A percentile compares a stretch with the other conserved stretches of the same genome.
Evolutionary conservation across 2,113 vertebrate species (phyloP).

Genomic region (human (Homo sapiens)): DNA sequence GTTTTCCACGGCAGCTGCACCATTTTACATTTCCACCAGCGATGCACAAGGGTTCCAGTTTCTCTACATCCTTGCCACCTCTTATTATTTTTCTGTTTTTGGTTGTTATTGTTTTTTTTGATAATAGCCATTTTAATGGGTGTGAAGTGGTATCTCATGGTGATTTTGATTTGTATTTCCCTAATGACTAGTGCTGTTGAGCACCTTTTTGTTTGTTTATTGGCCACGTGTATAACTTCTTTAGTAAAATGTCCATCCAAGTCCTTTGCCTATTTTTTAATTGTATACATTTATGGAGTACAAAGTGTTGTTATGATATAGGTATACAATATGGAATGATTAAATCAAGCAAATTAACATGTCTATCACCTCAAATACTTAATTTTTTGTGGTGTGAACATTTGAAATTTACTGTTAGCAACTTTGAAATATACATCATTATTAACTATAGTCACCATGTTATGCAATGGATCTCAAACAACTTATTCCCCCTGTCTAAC

Average conservation of each 20-base stretch:
- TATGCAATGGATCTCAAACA: neutral
- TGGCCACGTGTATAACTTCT: neutral
- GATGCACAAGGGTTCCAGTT: neutral
- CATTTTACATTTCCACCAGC: neutral
- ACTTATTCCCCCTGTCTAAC: neutral
- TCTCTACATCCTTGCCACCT: neutral
- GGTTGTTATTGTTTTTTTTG: too few species aligned
- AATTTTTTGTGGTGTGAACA: neutral
- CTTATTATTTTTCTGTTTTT: neutral
- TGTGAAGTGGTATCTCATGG: neutral
- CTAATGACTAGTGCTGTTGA: neutral
- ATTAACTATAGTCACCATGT: neutral
- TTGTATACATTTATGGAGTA: neutral
- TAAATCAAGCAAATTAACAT: neutral
- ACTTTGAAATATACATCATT: neutral
- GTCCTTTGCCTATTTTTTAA: neutral
- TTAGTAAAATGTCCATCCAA: neutral
- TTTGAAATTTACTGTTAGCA: neutral
- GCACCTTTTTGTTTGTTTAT: neutral
- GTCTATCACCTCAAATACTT: neutral
- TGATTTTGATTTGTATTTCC: neutral
- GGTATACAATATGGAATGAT: neutral
- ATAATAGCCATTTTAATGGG: neutral
- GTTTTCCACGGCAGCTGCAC: neutral
- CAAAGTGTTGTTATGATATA: neutral